phyloP scores from a whole-genome alignment of 1,140 invertebrate species.

The Littorina saxatilis region DNA sequence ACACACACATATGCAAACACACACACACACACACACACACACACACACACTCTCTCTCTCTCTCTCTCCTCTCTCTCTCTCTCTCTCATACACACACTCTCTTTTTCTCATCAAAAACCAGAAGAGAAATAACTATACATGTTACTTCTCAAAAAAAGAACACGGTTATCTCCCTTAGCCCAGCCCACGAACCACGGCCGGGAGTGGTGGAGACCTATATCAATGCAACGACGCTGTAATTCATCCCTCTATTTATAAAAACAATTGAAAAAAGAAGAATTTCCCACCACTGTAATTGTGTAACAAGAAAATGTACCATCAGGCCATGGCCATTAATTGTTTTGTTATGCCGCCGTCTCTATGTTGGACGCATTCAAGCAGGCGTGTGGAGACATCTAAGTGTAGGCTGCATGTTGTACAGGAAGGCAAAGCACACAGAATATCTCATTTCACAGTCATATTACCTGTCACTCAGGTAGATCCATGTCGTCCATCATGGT shows the following conservation, averaged over 20 bases:
- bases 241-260: background rate
- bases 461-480: background rate
- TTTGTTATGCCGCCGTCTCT: too few relatives aligned
- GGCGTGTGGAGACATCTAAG: too few relatives aligned
- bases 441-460: background rate
- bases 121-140: background rate
- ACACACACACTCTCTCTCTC: background rate
- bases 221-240: background rate
- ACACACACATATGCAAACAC: slow-evolving; percentile 1
- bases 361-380: too few relatives aligned
- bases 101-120: background rate
- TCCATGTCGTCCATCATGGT: too few relatives aligned
- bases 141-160: background rate
- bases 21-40: slow-evolving; percentile 7
- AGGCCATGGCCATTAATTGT: too few relatives aligned
- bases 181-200: too few relatives aligned
- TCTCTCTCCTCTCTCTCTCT: background rate
- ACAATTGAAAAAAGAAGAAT: too few relatives aligned
- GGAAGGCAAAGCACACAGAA: background rate
- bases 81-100: too few relatives aligned
- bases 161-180: background rate
- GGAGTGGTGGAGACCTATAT: too few relatives aligned
- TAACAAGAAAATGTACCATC: too few relatives aligned
- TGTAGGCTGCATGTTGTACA: too few relatives aligned
- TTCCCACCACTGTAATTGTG: too few relatives aligned